Evolutionary conservation across 2,113 vertebrate species (phyloP).

Genomic region (Odontophorus gujanensis): DNA sequence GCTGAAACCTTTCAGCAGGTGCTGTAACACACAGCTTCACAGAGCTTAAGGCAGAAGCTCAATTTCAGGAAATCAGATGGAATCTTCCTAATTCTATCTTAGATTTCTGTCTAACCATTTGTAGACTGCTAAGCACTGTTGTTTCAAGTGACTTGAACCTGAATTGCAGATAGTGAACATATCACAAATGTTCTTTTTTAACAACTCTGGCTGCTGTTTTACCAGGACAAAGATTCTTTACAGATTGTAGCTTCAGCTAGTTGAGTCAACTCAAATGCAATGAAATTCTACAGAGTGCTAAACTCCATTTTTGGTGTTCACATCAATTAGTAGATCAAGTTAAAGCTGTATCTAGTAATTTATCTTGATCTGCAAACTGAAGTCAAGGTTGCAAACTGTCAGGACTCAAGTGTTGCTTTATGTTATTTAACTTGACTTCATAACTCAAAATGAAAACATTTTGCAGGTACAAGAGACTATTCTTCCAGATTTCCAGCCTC

Average conservation of each 20-base stretch:
- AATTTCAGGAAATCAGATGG: not conserved
- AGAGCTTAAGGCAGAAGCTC: not conserved
- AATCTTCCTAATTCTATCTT: not conserved
- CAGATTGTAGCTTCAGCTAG: slow-evolving; percentile 2
- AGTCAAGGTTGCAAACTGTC: not conserved
- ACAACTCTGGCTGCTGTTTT: not conserved
- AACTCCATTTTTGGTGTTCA: not conserved
- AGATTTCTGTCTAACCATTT: not conserved
- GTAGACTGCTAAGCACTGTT: not conserved
- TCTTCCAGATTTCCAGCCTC: not conserved
- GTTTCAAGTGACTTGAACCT: not conserved
- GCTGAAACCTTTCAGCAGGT: not conserved
- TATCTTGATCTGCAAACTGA: not conserved
- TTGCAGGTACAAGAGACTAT: not conserved
- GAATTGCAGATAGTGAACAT: not conserved
- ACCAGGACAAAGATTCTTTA: not conserved
- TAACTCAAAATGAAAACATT: not conserved
- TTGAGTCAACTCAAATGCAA: not conserved
- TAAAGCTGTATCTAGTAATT: not conserved
- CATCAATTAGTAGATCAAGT: not conserved
- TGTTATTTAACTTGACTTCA: not conserved
- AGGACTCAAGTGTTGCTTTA: not conserved
- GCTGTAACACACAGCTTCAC: not conserved
- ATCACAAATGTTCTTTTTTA: not conserved
- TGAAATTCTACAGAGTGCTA: not conserved